Evolutionary conservation across 2,888 invertebrate genomes (phyloP), one percentile per base, ranked within the genome.

Genomic region (Halictus quadricinctus): DNA sequence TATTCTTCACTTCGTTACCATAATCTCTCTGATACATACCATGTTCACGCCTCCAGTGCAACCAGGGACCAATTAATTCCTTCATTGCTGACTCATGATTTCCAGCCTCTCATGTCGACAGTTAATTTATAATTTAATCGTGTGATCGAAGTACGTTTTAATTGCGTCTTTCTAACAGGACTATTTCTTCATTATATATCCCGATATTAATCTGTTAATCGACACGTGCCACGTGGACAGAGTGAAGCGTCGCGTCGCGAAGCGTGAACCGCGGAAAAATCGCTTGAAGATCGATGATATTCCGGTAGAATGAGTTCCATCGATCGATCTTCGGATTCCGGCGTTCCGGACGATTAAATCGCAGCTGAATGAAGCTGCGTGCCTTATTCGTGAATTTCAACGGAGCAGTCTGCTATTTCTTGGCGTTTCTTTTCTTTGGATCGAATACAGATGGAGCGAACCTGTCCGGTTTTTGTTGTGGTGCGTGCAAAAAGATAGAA

Each of bases 341-440:
- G 84, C 74, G 88, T 88, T 88, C 81, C 83, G 60, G 75, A 81
- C 83, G 87, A 88, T 88, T 89, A 87, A 60, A 70, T 18, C 13
- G 76, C 7, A 0, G 18, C 43, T 69, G 69, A 36, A 66, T 8
- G 29, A 18, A 29, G 66, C 36, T 18, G 29, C 66, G 18, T 18
- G 15, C 18, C 29, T 43, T 69, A n/a, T 43, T 21, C 69, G 21
- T 12, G 10, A 36, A 36, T 21, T 66, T 36, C 66, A 18, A 21
- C 41, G n/a, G 13, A 5, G n/a, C 43, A 64, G 50, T 10, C 41
- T 21, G 21, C 36, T 3, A 8, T 21, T 21, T 18, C 18, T 4
- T 36, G 18, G 1, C 10, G 21, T 41, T 69, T 21, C 66, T 69
- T 41, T 36, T 21, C 10, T 69, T 7, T 1, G 8, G 15, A 69